phyloP scores from a whole-genome alignment of 2,113 vertebrate genomes.

The Dasyornis broadbenti region DNA sequence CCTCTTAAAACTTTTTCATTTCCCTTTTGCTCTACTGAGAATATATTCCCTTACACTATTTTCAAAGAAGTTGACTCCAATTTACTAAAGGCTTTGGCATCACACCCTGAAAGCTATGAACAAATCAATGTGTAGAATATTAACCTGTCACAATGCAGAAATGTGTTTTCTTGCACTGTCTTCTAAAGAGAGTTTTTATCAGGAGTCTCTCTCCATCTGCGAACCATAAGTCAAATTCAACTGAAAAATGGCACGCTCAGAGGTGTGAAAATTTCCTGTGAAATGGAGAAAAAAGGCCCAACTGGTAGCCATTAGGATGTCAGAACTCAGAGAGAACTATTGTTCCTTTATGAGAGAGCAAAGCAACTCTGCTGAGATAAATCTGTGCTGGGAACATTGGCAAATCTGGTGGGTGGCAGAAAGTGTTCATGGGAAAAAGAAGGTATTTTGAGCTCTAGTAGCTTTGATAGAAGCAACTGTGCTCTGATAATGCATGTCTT shows the following conservation, averaged over 20 bases:
- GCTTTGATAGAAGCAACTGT: neutral
- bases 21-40: neutral
- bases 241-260: conserved; percentile 22
- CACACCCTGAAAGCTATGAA: neutral
- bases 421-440: neutral
- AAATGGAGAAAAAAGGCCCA: conserved; percentile 23
- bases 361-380: conserved; percentile 8
- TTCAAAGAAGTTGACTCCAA: neutral
- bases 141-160: conserved; percentile 47
- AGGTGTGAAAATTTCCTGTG: conserved; percentile 39
- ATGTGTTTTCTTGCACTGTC: conserved; percentile 46
- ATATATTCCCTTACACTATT: neutral
- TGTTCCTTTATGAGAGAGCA: neutral
- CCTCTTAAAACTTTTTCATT: neutral
- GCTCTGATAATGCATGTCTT: neutral
- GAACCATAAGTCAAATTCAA: conserved; percentile 39
- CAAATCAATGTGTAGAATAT: conserved; percentile 46
- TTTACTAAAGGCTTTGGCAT: conserved; percentile 7
- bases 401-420: neutral
- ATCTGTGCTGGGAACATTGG: neutral
- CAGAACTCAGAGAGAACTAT: conserved; percentile 35
- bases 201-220: neutral
- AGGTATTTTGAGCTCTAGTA: neutral
- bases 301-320: conserved; percentile 16
- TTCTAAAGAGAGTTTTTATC: conserved; percentile 41